Base-by-base conservation (phyloP, 2,113 vertebrate species). In the Seriola dumerili region DNA sequence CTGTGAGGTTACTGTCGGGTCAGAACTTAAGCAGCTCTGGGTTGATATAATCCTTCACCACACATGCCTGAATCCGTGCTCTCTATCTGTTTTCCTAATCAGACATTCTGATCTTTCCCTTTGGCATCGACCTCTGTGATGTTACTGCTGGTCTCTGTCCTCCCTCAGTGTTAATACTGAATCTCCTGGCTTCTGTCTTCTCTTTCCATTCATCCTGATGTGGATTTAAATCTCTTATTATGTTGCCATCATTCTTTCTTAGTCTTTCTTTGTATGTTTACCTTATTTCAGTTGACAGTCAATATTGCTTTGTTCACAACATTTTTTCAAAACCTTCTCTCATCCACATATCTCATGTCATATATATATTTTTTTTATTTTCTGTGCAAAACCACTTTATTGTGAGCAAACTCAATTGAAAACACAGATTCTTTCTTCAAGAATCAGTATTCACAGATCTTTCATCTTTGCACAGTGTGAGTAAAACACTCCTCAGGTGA, bases 1-100 rank as follows among this genome's bases (percentile, higher is more conserved):
- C 71, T 29, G 46, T n/a, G 67, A 84, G 86, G 84, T 87, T 63
- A 52, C 71, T 8, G 70, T 36, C 8, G 4, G 88, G 89, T 90
- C 80, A 63, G 67, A 70, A 71, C 38, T 70, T 23, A 80, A 88
- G 57, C 68, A 77, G 67, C 79, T 80, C n/a, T 52, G 42, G 62
- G 71, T 52, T 78, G 66, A 72, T 57, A 36, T 65, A 63, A 72
- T 81, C 63, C 38, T 50, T 70, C 23, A 52, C 23, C 67, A 76
- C 58, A 82, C 72, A 68, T 4, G 66, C 67, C 44, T 62, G 21
- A 70, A 64, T 65, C 80, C 13, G 9, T 62, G 69, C 74, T 76
- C 66, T 12, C 23, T 23, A 23, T 83, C 72, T 10, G 46, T 69
- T 78, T 76, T 57, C 58, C 74, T 87, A 44, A 87, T 91, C 82